Evolutionary conservation across 2,113 vertebrate genomes (phyloP).

Genomic region (Emydura subglobosa): DNA sequence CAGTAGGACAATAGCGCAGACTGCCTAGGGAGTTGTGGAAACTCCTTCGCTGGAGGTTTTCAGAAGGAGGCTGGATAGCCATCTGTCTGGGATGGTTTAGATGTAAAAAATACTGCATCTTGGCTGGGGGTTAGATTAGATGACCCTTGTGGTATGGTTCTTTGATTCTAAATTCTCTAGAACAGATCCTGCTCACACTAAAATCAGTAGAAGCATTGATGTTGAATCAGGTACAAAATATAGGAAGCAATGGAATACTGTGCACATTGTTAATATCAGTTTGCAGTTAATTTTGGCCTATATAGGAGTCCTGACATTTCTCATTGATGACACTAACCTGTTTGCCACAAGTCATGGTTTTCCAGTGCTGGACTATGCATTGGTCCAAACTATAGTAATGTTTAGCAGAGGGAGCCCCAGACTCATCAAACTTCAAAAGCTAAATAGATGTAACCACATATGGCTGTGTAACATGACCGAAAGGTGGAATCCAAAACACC

Average conservation of each 20-base stretch:
- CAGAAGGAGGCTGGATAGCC: neutral
- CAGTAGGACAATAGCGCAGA: neutral
- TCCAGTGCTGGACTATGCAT: neutral
- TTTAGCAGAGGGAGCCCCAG: neutral
- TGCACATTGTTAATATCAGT: neutral
- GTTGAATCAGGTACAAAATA: neutral
- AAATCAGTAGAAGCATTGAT: neutral
- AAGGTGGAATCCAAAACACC: neutral
- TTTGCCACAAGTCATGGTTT: conserved; percentile 9
- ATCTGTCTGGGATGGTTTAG: neutral
- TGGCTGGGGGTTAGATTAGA: neutral
- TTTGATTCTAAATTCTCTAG: neutral
- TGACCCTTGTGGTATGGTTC: neutral
- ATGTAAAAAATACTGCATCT: neutral
- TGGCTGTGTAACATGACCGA: neutral
- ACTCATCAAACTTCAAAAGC: conserved; percentile 7
- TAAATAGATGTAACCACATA: neutral
- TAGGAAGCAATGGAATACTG: neutral
- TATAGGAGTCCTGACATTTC: neutral
- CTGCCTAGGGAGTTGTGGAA: neutral
- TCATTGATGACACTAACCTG: neutral
- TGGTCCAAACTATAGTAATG: neutral
- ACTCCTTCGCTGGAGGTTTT: neutral
- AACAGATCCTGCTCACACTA: neutral
- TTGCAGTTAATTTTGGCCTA: neutral